A percentile compares a stretch with the other conserved stretches of the same genome.
Conservation (phyloP, 1,140 invertebrate species). For the Ceratosolen fusciceps region DNA sequence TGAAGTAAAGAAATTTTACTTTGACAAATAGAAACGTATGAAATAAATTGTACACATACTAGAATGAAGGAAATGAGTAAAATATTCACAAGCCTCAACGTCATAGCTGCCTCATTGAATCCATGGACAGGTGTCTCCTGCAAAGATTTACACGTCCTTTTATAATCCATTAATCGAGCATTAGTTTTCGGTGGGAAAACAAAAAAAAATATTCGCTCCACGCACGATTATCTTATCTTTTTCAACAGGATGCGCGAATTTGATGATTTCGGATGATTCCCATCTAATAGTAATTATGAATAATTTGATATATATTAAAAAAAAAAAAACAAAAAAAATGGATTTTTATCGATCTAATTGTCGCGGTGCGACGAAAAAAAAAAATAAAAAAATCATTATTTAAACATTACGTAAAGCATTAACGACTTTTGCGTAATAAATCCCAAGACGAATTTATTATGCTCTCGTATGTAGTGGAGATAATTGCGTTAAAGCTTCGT, state of each 20-base stretch:
- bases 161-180: conserved; percentile 1
- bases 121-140: neutral
- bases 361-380: neutral
- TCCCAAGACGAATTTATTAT: neutral
- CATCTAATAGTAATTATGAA: conserved; percentile 10
- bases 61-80: conserved; percentile 30
- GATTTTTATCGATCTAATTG: neutral
- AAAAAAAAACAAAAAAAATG: neutral
- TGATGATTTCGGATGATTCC: conserved; percentile 3
- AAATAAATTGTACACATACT: conserved; percentile 27
- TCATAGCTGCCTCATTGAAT: conserved; percentile 13
- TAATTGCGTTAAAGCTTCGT: neutral
- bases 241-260: conserved; percentile 5
- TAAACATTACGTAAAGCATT: conserved; percentile 18
- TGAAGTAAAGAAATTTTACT: neutral
- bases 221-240: neutral
- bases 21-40: neutral
- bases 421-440: neutral
- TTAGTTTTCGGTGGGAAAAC: neutral
- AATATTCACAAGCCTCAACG: conserved; percentile 46
- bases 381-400: neutral
- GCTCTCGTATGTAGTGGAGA: neutral
- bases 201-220: conserved; percentile 10
- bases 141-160: neutral
- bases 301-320: neutral